phyloP scores from a whole-genome alignment of 2,888 invertebrate species.

The Orthosia incerta region DNA sequence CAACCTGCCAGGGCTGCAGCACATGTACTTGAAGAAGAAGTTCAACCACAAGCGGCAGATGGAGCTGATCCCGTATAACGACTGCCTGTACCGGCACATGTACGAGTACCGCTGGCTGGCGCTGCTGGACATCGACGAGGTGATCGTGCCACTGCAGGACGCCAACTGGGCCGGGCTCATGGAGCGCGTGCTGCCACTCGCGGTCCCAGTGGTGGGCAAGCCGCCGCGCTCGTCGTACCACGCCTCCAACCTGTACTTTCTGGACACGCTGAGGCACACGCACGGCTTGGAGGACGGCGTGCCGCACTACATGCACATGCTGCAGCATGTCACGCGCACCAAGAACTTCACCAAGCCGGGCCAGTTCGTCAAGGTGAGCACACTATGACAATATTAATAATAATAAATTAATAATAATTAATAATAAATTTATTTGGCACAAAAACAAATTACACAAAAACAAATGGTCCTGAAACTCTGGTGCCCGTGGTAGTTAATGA shows the following conservation, averaged over 20 bases:
- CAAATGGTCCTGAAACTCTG: too few species aligned
- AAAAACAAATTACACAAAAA: too few species aligned
- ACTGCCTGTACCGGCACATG: constrained; percentile 98
- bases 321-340: constrained; percentile 97
- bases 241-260: constrained; percentile 97
- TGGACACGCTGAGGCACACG: constrained; percentile 96
- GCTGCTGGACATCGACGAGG: constrained; percentile 98
- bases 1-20: constrained; percentile 96
- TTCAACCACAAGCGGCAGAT: constrained; percentile 98
- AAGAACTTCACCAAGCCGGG: constrained; percentile 98
- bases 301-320: constrained; percentile 97
- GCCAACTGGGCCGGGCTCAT: constrained; percentile 95
- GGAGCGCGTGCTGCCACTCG: constrained; percentile 93
- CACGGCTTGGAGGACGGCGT: constrained; percentile 95
- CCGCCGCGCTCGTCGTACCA: constrained; percentile 95
- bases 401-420: too few species aligned
- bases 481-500: too few species aligned
- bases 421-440: too few species aligned
- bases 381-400: too few species aligned
- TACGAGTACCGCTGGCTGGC: constrained; percentile 97
- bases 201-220: constrained; percentile 89
- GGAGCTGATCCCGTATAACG: constrained; percentile 98
- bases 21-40: constrained; percentile 97
- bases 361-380: constrained; percentile 94
- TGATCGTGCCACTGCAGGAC: constrained; percentile 96